These are phyloP conservation scores for Apostichopus leukothele DNA, from an alignment of 53 echinoderm and acorn worm species.

Conservation along the genomic window DNA sequence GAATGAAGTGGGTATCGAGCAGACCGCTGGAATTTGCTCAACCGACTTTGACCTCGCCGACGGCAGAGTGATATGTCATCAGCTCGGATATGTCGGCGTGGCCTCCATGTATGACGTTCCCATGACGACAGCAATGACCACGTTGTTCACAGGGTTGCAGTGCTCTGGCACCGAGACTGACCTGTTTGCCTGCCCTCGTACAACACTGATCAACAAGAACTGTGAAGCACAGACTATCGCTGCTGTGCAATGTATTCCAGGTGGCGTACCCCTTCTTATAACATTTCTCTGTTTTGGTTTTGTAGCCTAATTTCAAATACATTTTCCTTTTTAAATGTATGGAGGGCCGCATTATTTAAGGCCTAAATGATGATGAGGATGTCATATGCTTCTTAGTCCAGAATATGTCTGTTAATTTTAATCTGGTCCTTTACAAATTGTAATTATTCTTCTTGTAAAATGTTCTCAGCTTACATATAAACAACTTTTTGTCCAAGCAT, in stretches of 20 bases:
- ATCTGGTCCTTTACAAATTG: no score
- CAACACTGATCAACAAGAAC: slow-evolving; percentile 10
- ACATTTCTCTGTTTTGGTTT: no score
- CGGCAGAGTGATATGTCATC: not conserved
- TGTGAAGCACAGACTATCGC: not conserved
- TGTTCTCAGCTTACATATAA: no score
- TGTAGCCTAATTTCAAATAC: no score
- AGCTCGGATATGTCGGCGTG: slow-evolving; percentile 1
- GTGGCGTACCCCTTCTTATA: not conserved
- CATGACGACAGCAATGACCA: not conserved
- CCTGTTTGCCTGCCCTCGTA: slow-evolving; percentile 5
- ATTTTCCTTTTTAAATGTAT: no score
- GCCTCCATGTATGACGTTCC: not conserved
- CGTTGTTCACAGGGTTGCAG: not conserved
- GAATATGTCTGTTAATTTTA: no score
- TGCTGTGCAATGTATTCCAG: slow-evolving; percentile 5
- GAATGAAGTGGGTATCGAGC: slow-evolving; percentile 11
- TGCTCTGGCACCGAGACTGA: slow-evolving; percentile 6
- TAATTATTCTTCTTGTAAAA: no score
- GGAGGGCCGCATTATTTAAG: no score
- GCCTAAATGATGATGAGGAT: no score
- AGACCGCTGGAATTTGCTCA: slow-evolving; percentile 5
- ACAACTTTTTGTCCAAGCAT: no score
- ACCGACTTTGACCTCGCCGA: slow-evolving; percentile 16
- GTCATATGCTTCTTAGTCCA: no score